Base-by-base conservation (phyloP, 2,797 vertebrate genomes). In the Erpetoichthys calabaricus region DNA sequence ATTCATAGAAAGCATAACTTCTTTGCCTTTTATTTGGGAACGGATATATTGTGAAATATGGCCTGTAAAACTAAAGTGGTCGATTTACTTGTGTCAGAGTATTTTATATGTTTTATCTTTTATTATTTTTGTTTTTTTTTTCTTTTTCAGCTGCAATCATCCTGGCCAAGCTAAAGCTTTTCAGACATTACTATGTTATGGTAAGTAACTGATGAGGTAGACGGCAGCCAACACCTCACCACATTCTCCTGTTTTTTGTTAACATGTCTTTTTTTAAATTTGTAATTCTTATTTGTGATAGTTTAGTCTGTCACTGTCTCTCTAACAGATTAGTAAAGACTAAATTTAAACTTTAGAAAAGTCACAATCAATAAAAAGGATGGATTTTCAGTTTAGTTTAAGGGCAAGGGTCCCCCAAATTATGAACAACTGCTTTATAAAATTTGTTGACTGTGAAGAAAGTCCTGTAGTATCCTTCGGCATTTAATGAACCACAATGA, bases 131-230 rank as follows among this genome's bases (percentile, higher is more conserved):
- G 53, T 53, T 49, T 59, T 10, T 72, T 3, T 74, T 7, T 69
- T 73, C 63, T 70, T 62, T 69, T 7, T 44, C 61, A 91, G 88
- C 88, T 65, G 89, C 88, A 9, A 86, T 91, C 66, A 91, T 89
- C 75, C 73, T 91, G 66, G 86, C 86, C 56, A 90, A 91, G 61
- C 75, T 91, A 80, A 91, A 89, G 70, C 83, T 91, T 53, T 91
- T 91, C 76, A 81, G 86, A 64, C 89, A 91, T 72, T 91, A 89
- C 67, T 91, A 91, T 57, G 83, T 91, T 59, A 81, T 91, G 89
- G 89, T 91, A 70, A 84, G 88, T 82, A 57, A 47, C 42, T n/a
- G 45, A 8, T 25, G 45, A 51, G 44, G 51, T 53, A 54, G 60
- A 5, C 58, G 64, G 3, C 45, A 54, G 62, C 42, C 45, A 61